Conservation (phyloP, 2,888 invertebrate genomes). For the Amblyteles armatorius region DNA sequence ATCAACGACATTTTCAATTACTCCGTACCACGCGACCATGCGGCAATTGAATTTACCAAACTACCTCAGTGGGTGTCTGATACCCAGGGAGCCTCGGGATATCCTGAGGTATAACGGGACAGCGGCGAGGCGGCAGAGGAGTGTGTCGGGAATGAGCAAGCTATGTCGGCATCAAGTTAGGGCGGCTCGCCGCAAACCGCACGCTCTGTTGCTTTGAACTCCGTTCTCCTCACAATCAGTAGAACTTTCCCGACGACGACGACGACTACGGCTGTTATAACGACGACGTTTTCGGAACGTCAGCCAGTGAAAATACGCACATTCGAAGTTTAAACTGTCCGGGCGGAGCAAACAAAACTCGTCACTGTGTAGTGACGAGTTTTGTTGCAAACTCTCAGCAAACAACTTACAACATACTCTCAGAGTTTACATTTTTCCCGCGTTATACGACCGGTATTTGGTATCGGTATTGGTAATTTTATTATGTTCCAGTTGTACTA, state of each 20-base stretch:
- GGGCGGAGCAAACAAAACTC: background rate
- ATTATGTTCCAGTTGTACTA: too few relatives aligned
- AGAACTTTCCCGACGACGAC: constrained; percentile 5
- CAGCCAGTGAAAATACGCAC: background rate
- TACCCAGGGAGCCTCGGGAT: constrained; percentile 7
- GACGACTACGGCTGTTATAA: background rate
- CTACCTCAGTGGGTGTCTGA: constrained; percentile 28
- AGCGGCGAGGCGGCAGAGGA: constrained; percentile 29
- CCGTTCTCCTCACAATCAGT: background rate
- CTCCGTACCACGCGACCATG: background rate
- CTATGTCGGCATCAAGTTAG: constrained; percentile 45
- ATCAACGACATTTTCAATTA: background rate
- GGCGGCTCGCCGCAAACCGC: constrained; percentile 46
- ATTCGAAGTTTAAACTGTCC: background rate
- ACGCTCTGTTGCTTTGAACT: constrained; percentile 35
- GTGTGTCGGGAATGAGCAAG: constrained; percentile 21
- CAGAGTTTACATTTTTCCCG: background rate
- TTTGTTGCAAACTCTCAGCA: too few relatives aligned
- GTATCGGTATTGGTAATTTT: too few relatives aligned
- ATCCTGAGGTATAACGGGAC: constrained; percentile 29
- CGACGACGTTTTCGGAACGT: background rate
- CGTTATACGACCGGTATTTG: too few relatives aligned
- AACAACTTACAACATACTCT: too few relatives aligned
- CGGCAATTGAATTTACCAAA: constrained; percentile 50
- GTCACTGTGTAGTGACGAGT: too few relatives aligned